Evolutionary conservation across 2,888 invertebrate genomes (phyloP).

Genomic region (Mongoloraphidia duomilia): DNA sequence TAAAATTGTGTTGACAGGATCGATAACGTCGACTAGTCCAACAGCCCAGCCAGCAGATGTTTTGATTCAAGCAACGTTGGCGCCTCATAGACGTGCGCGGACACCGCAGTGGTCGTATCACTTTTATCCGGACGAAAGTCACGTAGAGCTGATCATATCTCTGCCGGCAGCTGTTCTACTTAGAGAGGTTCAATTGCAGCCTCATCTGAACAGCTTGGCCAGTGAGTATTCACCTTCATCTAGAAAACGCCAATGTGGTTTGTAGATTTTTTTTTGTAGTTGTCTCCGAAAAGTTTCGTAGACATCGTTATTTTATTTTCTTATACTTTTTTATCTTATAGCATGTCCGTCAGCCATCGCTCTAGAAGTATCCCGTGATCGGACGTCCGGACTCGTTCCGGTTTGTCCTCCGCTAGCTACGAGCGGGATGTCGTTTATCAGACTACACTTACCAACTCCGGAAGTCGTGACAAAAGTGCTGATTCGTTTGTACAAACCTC

Average conservation of each 20-base stretch:
- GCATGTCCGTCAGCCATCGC: conserved; percentile 83
- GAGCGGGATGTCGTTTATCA: conserved; percentile 76
- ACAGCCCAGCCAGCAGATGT: conserved; percentile 83
- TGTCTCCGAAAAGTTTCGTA: not conserved
- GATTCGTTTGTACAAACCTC: conserved; percentile 59
- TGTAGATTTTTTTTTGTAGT: conserved; percentile 2
- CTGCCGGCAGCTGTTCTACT: conserved; percentile 80
- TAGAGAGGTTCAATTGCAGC: conserved; percentile 76
- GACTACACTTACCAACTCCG: conserved; percentile 66
- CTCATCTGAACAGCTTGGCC: conserved; percentile 69
- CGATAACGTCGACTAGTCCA: conserved; percentile 65
- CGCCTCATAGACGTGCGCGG: conserved; percentile 70
- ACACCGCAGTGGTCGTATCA: conserved; percentile 94
- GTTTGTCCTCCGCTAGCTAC: conserved; percentile 76
- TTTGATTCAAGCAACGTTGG: conserved; percentile 63
- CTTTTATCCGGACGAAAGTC: conserved; percentile 81
- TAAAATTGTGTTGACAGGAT: conserved; percentile 28
- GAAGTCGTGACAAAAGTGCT: conserved; percentile 77
- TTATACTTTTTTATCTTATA: conserved; percentile 21
- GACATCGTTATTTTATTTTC: not conserved
- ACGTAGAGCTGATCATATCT: conserved; percentile 73
- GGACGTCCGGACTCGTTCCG: conserved; percentile 61
- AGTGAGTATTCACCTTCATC: conserved; percentile 32
- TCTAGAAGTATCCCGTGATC: conserved; percentile 67
- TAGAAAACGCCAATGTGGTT: not conserved